Conservation (phyloP, 2,888 invertebrate genomes). For the Tillus elongatus region DNA sequence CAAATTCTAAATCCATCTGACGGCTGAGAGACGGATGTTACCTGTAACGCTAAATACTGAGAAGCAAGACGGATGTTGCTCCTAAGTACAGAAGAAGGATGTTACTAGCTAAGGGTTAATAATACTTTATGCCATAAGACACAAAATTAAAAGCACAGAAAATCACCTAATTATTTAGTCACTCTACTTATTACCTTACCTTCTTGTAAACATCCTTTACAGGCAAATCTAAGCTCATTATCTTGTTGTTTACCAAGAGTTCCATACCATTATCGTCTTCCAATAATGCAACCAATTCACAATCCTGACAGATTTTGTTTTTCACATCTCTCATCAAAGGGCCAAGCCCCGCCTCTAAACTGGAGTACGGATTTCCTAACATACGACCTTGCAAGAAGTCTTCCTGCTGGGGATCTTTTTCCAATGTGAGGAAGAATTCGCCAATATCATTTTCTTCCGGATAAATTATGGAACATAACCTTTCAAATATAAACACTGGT, state of each 20-base stretch:
- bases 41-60: no score
- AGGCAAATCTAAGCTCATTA: slow-evolving; percentile 91
- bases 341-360: slow-evolving; percentile 84
- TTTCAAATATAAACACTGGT: slow-evolving; percentile 95
- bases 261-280: slow-evolving; percentile 99
- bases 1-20: no score
- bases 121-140: no score
- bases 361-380: slow-evolving; percentile 97
- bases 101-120: no score
- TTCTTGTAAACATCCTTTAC: slow-evolving; percentile 85
- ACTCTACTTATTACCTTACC: slow-evolving; percentile 40
- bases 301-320: slow-evolving; percentile 97
- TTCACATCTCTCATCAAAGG: slow-evolving; percentile 98
- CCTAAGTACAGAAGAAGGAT: no score
- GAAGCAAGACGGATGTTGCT: no score
- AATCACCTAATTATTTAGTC: slow-evolving; percentile 1
- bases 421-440: slow-evolving; percentile 91
- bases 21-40: no score
- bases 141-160: slow-evolving; percentile 5
- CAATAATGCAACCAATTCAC: slow-evolving; percentile 92
- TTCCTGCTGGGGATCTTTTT: slow-evolving; percentile 98
- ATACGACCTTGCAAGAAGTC: slow-evolving; percentile 96
- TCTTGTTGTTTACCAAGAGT: slow-evolving; percentile 93
- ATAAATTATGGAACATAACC: slow-evolving; percentile 93
- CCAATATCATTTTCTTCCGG: slow-evolving; percentile 96